Evolutionary conservation across 1,140 invertebrate species (phyloP).

Genomic region (Panonychus citri): DNA sequence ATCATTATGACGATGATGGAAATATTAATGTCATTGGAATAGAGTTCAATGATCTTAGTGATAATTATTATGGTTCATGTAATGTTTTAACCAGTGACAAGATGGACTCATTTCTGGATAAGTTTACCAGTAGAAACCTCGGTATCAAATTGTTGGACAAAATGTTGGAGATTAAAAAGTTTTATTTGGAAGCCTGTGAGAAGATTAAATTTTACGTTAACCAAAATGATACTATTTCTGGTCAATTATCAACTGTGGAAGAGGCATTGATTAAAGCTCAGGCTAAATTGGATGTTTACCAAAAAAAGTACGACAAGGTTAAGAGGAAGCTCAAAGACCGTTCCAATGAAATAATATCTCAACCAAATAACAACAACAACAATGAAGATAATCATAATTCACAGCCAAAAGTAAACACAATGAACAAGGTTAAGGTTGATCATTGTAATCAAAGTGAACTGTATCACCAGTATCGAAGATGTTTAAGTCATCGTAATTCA

Average conservation of each 20-base stretch:
- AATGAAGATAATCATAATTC: too few species aligned
- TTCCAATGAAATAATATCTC: too few species aligned
- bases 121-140: not conserved
- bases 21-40: too few species aligned
- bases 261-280: not conserved
- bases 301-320: not conserved
- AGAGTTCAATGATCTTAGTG: too few species aligned
- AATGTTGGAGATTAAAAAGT: not conserved
- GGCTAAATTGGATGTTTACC: not conserved
- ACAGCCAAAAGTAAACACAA: too few species aligned
- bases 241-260: not conserved
- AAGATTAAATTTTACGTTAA: not conserved
- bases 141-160: not conserved
- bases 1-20: not conserved
- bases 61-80: too few species aligned
- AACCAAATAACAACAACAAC: too few species aligned
- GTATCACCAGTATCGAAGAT: not conserved
- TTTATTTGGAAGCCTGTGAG: not conserved
- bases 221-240: not conserved
- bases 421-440: too few species aligned
- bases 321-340: not conserved
- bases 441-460: not conserved
- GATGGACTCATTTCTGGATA: not conserved
- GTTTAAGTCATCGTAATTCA: slow-evolving; percentile 7
- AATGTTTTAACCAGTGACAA: too few species aligned